Base-by-base conservation (phyloP, 2,888 invertebrate species). In the Ormyrus nitidulus region DNA sequence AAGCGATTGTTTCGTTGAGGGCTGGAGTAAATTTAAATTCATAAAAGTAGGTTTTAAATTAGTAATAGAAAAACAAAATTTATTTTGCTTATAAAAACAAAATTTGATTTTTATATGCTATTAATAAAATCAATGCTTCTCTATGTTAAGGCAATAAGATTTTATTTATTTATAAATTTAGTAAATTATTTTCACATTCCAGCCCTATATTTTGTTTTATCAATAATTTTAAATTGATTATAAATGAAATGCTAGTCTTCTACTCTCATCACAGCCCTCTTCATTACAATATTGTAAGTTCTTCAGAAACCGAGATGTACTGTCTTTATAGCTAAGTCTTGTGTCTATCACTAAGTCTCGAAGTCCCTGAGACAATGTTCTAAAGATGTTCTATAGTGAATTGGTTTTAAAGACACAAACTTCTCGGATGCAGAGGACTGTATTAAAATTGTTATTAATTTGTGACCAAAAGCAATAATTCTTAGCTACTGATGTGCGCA, bases 241-340 rank as follows among this genome's bases (percentile, higher is more conserved):
- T 59, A 7, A 9, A 80, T 8, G 66, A 64, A 69, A 78, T 51
- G 51, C 74, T 83, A 83, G 82, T 83, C 82, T 83, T 83, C 69
- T 80, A 83, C 68, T 83, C 82, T 83, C 82, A 81, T 83, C 78
- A 83, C 80, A 82, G 78, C 56, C 77, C 75, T 62, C 64, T 54
- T 77, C 6, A 34, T 77, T 77, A 56, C 61, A 62, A 61, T 34
- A 75, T 77, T 61, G 54, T 58, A 70, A 51, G 11, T 72, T 78
- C 11, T 48, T 48, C 44, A 72, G 48, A 66, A 66, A 72, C 54
- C 46, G 44, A 72, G 13, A 62, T 49, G 8, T 58, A 65, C 10
- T 19, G 34, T 34, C 34, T 34, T 34, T 34, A 34, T 34, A 34
- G 34, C 34, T 34, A 34, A 34, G 34, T 34, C 34, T 34, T 34